Percentiles rank a stretch among this genome's conserved stretches.
Conservation (phyloP, 2,888 invertebrate species). For the Drosophila differens region DNA sequence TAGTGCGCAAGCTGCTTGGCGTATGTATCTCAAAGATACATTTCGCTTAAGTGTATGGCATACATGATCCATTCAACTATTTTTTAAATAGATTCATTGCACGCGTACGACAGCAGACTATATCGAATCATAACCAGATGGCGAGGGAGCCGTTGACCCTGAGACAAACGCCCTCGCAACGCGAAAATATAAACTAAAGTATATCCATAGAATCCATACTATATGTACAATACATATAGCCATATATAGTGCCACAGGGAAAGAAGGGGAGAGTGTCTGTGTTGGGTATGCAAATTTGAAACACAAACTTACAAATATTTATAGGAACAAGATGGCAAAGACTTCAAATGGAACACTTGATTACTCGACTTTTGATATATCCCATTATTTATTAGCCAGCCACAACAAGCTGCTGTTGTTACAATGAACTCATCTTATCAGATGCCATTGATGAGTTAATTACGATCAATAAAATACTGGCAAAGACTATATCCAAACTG, state of each 20-base stretch:
- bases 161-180: slow-evolving; percentile 77
- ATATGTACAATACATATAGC: slow-evolving; percentile 3
- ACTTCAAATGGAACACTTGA: slow-evolving; percentile 47
- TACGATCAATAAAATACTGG: slow-evolving; percentile 20
- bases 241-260: not conserved
- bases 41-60: slow-evolving; percentile 76
- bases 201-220: slow-evolving; percentile 29
- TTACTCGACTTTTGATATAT: slow-evolving; percentile 38
- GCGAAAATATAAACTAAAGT: slow-evolving; percentile 73
- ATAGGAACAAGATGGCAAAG: slow-evolving; percentile 52
- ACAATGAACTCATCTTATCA: slow-evolving; percentile 13
- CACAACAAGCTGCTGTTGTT: slow-evolving; percentile 1
- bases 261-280: slow-evolving; percentile 12
- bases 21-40: slow-evolving; percentile 69
- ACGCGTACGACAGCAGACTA: slow-evolving; percentile 43
- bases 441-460: slow-evolving; percentile 34
- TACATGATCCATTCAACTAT: slow-evolving; percentile 70
- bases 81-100: slow-evolving; percentile 45
- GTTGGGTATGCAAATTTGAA: slow-evolving; percentile 39
- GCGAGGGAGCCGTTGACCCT: slow-evolving; percentile 65
- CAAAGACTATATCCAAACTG: slow-evolving; percentile 5
- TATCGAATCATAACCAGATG: slow-evolving; percentile 61
- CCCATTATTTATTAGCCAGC: slow-evolving; percentile 11
- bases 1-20: slow-evolving; percentile 54
- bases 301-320: slow-evolving; percentile 31